Percentiles rank a stretch among this genome's conserved stretches.
phyloP scores from a whole-genome alignment of 37 sponge, comb jelly and placozoan species.

The Geodia barretti region DNA sequence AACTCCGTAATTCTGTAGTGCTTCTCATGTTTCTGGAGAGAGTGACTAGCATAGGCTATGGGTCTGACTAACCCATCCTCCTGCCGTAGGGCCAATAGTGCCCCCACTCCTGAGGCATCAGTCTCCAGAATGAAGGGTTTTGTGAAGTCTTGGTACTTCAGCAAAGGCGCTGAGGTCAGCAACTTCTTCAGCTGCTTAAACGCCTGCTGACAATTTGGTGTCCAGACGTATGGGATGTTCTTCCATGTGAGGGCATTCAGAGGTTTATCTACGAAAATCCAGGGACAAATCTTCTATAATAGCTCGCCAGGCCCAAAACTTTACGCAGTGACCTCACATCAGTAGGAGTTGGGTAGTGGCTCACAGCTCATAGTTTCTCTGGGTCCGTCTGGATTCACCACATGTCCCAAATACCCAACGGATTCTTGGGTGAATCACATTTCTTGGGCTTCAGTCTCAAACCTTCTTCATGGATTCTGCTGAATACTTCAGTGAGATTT shows the following conservation, averaged over 20 bases:
- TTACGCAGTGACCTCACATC: constrained; percentile 4
- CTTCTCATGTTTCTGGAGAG: constrained; percentile 4
- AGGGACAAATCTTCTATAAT: constrained; percentile 29
- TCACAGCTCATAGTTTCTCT: constrained; percentile 7
- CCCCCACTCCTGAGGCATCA: constrained; percentile 57
- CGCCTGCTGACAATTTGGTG: constrained; percentile 7
- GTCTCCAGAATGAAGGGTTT: constrained; percentile 50
- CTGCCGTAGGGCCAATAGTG: constrained; percentile 45
- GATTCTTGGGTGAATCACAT: constrained; percentile 18
- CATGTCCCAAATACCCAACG: constrained; percentile 26
- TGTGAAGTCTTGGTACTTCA: constrained; percentile 36
- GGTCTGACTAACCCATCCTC: constrained; percentile 15
- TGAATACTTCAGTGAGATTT: constrained; percentile 22
- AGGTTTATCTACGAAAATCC: constrained; percentile 17
- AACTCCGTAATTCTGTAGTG: constrained; percentile 39
- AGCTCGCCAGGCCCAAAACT: constrained; percentile 30
- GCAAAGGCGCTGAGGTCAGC: constrained; percentile 29
- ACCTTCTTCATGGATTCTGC: constrained; percentile 17
- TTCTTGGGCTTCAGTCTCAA: constrained; percentile 40
- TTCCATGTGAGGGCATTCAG: constrained; percentile 27
- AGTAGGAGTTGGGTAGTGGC: constrained; percentile 15
- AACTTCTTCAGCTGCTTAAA: constrained; percentile 36
- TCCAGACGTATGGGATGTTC: constrained; percentile 29
- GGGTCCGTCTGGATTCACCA: constrained; percentile 24
- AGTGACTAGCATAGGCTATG: constrained; percentile 29